A percentile compares a stretch with the other conserved stretches of the same genome.
Evolutionary conservation across 2,113 vertebrate genomes (phyloP).

Genomic region (Pipra filicauda): DNA sequence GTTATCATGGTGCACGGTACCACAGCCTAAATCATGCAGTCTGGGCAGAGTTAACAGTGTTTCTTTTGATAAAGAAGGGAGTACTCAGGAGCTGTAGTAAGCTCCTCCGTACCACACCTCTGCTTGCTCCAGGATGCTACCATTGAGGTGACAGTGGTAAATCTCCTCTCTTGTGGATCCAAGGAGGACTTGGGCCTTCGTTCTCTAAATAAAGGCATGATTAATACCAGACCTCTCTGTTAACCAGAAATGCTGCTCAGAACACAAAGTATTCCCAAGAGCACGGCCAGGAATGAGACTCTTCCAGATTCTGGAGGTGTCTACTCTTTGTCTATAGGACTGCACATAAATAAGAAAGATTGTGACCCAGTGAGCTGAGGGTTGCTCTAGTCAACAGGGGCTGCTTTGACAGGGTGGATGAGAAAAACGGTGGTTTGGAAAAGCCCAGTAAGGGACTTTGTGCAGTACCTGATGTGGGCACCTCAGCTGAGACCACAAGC

Average conservation of each 20-base stretch:
- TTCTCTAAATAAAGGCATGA: not conserved
- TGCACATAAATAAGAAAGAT: not conserved
- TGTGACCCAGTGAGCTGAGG: too few relatives aligned
- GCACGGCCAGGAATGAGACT: not conserved
- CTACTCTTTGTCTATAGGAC: not conserved
- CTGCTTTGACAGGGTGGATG: not conserved
- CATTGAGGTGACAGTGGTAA: not conserved
- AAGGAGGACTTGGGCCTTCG: rapidly evolving
- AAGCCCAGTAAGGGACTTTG: rapidly evolving
- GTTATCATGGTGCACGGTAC: not conserved
- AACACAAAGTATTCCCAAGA: not conserved
- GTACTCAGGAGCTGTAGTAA: not conserved
- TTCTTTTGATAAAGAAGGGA: not conserved
- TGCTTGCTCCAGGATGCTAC: not conserved
- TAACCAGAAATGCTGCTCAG: not conserved
- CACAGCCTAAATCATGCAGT: not conserved
- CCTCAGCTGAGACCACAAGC: rapidly evolving
- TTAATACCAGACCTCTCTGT: not conserved
- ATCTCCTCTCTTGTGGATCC: not conserved
- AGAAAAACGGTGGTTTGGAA: not conserved
- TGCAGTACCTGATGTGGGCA: not conserved
- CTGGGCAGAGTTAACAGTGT: not conserved
- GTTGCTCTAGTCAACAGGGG: not conserved
- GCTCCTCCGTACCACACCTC: not conserved
- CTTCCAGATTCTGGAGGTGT: not conserved